Conservation (phyloP, 35 echinoderm and acorn worm genomes). For the Hemicentrotus pulcherrimus region DNA sequence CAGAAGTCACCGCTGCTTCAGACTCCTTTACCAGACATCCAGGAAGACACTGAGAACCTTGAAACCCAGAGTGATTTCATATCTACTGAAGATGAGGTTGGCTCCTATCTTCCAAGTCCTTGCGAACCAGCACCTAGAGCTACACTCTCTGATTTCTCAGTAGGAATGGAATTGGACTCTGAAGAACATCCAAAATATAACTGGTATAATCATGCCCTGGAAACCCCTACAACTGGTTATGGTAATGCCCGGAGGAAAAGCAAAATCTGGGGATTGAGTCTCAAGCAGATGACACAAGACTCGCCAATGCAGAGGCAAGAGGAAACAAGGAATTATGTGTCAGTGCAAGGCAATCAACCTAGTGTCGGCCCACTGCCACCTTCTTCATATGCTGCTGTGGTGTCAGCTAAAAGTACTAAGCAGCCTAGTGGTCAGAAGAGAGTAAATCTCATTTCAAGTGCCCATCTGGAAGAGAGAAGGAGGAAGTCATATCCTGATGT, state of each 20-base stretch:
- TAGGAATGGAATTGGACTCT: not conserved
- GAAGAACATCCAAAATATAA: not conserved
- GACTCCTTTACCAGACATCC: not conserved
- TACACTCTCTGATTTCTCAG: not conserved
- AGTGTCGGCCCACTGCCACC: not conserved
- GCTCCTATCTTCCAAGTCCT: not conserved
- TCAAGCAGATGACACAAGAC: not conserved
- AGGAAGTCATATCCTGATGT: not conserved
- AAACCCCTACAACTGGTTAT: not conserved
- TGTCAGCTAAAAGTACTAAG: not conserved
- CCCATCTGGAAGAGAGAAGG: not conserved
- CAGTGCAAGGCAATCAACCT: not conserved
- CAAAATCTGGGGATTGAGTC: slow-evolving; percentile 24
- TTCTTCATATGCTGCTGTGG: slow-evolving; percentile 24
- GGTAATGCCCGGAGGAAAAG: not conserved
- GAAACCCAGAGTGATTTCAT: not conserved
- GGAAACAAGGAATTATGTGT: not conserved
- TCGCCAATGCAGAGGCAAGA: not conserved
- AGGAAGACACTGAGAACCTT: not conserved
- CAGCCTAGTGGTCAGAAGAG: not conserved
- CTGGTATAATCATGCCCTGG: slow-evolving; percentile 6
- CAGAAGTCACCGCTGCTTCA: not conserved
- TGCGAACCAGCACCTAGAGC: not conserved
- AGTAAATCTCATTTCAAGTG: not conserved
- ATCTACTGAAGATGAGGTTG: slow-evolving; percentile 35